Conservation (phyloP, 2,797 vertebrate genomes). For the Notolepis coatsorum region DNA sequence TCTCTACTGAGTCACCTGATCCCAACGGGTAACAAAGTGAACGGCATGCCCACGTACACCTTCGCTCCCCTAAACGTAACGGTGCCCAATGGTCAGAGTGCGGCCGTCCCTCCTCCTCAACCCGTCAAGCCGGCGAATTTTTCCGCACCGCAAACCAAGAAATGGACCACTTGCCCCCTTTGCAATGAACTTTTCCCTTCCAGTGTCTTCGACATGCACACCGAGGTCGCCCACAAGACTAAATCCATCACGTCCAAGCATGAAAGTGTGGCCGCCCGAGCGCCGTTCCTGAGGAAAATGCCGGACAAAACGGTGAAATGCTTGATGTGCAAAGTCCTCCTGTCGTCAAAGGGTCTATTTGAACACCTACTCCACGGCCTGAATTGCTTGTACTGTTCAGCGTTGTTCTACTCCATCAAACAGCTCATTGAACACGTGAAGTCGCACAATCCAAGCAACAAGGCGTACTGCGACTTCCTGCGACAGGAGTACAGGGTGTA, state of each 20-base stretch:
- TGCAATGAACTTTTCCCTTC: slow-evolving; percentile 97
- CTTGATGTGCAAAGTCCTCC: slow-evolving; percentile 87
- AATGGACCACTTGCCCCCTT: slow-evolving; percentile 96
- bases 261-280: slow-evolving; percentile 88
- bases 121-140: slow-evolving; percentile 68
- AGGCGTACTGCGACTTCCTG: slow-evolving; percentile 87
- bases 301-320: slow-evolving; percentile 92
- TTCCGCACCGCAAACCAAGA: slow-evolving; percentile 85
- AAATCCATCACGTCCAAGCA: slow-evolving; percentile 71
- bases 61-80: slow-evolving; percentile 90
- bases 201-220: slow-evolving; percentile 93
- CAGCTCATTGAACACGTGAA: slow-evolving; percentile 89
- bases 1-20: slow-evolving; percentile 93
- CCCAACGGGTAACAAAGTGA: slow-evolving; percentile 93
- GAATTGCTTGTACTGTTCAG: slow-evolving; percentile 92
- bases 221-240: slow-evolving; percentile 90
- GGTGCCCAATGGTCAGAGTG: slow-evolving; percentile 81
- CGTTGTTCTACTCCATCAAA: slow-evolving; percentile 91
- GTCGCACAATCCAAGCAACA: slow-evolving; percentile 87
- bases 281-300: slow-evolving; percentile 92
- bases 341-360: slow-evolving; percentile 90
- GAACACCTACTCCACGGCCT: slow-evolving; percentile 94
- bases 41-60: slow-evolving; percentile 94
- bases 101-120: slow-evolving; percentile 77
- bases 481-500: slow-evolving; percentile 90